Evolutionary conservation across 1,140 invertebrate species (phyloP), one percentile per base, ranked within the genome.

Genomic region (Macrostomum lignano): DNA sequence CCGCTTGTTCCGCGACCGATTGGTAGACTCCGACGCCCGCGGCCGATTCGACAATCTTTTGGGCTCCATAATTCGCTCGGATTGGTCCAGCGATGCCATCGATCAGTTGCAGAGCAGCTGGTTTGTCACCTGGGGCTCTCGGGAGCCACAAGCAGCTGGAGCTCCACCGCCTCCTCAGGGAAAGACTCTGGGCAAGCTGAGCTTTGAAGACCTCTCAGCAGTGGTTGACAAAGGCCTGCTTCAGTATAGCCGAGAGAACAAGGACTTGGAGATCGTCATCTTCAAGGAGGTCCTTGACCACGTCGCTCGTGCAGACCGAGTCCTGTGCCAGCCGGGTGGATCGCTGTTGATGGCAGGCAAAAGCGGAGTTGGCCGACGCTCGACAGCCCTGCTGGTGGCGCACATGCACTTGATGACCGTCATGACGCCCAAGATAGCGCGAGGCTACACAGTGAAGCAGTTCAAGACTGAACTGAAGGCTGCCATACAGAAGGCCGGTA

Each of bases 281-380:
- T 66, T 69, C 17, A 56, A 62, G 20, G 70, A 74, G 49, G 55
- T 74, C 2, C 44, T 73, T 2, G 54, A 67, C 17, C 52, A 66
- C 35, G 65, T 67, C n/a, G 62, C 69, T 1, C 55, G 60, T 36
- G 56, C 72, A 25, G 66, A 70, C 34, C 60, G 69, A 36, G 58
- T 66, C 1, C 45, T 75, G 4, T 64, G 65, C 15, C 50, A 55
- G 17, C 58, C 64, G 9, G 61, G 65, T 24, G 69, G 71, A 1
- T 70, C 71, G 20, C 42, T 78, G 17, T 49, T 86, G 7, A 46
- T 84, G 30, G 58, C 69, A 13, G 76, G 75, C 6, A 60, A 67
- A 41, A 63, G 69, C 25, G 79, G 78, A 4, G 66, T 71, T 28
- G 74, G 78, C 7, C 61, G 76, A 24, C 64, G 72, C 40, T 68